Evolutionary conservation across 2,113 vertebrate genomes (phyloP).

Genomic region (Pagrus major): DNA sequence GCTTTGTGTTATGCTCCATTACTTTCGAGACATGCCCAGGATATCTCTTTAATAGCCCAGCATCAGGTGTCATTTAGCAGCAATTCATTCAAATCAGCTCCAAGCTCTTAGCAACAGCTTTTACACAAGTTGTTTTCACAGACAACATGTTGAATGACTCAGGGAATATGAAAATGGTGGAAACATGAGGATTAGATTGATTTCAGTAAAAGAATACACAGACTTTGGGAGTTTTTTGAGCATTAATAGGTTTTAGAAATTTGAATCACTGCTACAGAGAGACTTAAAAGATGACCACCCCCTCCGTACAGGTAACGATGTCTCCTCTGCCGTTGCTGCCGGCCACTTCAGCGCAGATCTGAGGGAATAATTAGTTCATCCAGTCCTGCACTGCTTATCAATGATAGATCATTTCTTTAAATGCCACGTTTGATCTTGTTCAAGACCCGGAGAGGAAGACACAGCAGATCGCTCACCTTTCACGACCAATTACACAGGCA

Average conservation of each 20-base stretch:
- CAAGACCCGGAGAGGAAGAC: background rate
- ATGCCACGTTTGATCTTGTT: slow-evolving; percentile 48
- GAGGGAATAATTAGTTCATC: slow-evolving; percentile 48
- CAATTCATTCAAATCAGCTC: background rate
- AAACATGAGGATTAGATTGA: background rate
- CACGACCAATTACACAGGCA: background rate
- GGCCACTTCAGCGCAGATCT: slow-evolving; percentile 26
- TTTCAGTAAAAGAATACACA: background rate
- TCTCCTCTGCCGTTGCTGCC: background rate
- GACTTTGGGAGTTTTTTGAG: background rate
- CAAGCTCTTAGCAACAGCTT: background rate
- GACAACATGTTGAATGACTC: background rate
- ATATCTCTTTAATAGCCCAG: background rate
- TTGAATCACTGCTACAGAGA: background rate
- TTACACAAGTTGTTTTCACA: background rate
- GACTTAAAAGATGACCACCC: slow-evolving; percentile 13
- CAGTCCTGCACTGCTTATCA: background rate
- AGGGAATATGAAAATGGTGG: background rate
- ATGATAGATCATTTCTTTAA: slow-evolving; percentile 18
- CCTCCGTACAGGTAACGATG: background rate
- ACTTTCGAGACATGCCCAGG: background rate
- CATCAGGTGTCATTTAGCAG: background rate
- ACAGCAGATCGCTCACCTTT: slow-evolving; percentile 21
- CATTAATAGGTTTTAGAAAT: background rate
- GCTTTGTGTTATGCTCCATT: background rate